Percentiles rank a stretch among this genome's conserved stretches.
Evolutionary conservation across 2,797 vertebrate species (phyloP).

Genomic region (Poecilia picta): DNA sequence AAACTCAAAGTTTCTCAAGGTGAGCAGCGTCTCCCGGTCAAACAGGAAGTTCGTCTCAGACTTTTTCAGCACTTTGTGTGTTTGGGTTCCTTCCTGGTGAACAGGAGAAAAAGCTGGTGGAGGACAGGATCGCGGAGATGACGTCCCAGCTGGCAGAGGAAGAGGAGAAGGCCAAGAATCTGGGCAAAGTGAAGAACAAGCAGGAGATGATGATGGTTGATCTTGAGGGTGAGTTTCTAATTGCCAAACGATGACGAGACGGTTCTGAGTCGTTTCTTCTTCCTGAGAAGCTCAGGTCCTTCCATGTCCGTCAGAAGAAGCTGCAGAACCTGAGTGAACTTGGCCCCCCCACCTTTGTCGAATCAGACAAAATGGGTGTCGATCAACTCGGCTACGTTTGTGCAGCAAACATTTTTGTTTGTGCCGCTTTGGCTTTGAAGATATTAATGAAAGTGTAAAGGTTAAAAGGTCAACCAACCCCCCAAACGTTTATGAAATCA

Average conservation of each 20-base stretch:
- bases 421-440: too few species aligned
- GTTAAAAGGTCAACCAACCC: too few species aligned
- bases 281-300: neutral
- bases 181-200: slow-evolving; percentile 96
- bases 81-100: neutral
- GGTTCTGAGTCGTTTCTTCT: neutral
- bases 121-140: slow-evolving; percentile 92
- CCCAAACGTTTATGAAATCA: too few species aligned
- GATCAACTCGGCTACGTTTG: too few species aligned
- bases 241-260: neutral
- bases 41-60: neutral
- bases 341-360: too few species aligned
- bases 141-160: slow-evolving; percentile 94
- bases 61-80: neutral
- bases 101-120: slow-evolving; percentile 96
- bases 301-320: too few species aligned
- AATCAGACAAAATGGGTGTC: too few species aligned
- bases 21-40: slow-evolving; percentile 55
- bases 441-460: too few species aligned
- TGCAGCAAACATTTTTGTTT: too few species aligned
- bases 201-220: slow-evolving; percentile 99
- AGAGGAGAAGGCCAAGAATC: slow-evolving; percentile 97
- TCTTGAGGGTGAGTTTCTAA: slow-evolving; percentile 87
- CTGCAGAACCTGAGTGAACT: too few species aligned
- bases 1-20: slow-evolving; percentile 96